Evolutionary conservation across 2,888 invertebrate genomes (phyloP).

Genomic region (Saturnia japonica): DNA sequence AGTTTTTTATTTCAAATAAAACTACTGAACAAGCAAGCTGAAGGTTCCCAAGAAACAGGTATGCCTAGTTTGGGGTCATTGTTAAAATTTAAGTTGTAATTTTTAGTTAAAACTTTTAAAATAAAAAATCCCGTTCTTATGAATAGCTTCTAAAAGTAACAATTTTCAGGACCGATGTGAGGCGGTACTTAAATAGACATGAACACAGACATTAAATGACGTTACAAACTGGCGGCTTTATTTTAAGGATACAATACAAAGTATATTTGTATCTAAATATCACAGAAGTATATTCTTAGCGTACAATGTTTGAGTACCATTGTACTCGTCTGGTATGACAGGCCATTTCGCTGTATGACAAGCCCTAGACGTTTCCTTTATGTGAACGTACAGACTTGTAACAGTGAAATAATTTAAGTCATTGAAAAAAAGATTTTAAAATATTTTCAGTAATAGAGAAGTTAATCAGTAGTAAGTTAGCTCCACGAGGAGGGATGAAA

Average conservation of each 20-base stretch:
- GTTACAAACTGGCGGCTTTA: not conserved
- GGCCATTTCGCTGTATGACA: conserved; percentile 66
- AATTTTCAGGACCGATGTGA: not conserved
- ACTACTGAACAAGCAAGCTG: too few relatives aligned
- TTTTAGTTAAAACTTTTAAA: not conserved
- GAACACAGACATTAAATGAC: not conserved
- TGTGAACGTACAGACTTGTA: conserved; percentile 43
- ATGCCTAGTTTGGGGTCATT: too few relatives aligned
- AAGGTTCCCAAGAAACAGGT: too few relatives aligned
- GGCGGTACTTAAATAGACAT: not conserved
- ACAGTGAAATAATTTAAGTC: conserved; percentile 17
- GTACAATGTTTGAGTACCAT: conserved; percentile 39
- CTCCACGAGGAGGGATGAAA: too few relatives aligned
- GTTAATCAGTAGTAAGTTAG: too few relatives aligned
- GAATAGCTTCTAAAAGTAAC: not conserved
- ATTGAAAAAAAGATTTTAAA: not conserved
- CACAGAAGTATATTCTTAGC: conserved; percentile 7
- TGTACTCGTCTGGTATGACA: conserved; percentile 59
- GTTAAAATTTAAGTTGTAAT: too few relatives aligned
- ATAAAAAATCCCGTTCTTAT: not conserved
- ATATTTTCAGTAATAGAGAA: not conserved
- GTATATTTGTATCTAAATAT: conserved; percentile 3
- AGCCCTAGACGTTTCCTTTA: conserved; percentile 55
- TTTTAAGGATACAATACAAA: not conserved
- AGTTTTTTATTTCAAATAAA: too few relatives aligned